Evolutionary conservation across 2,888 invertebrate genomes (phyloP).

Genomic region (Xestobium rufovillosum): DNA sequence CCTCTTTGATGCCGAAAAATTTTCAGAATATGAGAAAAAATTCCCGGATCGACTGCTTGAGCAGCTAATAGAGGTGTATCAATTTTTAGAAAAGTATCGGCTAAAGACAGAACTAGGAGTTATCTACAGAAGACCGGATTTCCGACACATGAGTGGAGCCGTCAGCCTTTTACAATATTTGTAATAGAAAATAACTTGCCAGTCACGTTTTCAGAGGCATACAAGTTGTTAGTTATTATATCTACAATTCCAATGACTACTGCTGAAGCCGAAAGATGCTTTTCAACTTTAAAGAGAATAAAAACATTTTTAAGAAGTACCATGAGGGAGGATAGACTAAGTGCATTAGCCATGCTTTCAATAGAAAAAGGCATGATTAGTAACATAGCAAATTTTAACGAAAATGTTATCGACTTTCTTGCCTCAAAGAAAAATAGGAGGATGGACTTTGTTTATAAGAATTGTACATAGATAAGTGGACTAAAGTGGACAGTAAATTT

Average conservation of each 20-base stretch:
- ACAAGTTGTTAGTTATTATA: conserved; percentile 26
- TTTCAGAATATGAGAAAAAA: conserved; percentile 17
- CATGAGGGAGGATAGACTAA: conserved; percentile 25
- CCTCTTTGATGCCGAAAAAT: conserved; percentile 24
- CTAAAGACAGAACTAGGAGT: conserved; percentile 25
- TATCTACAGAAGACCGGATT: conserved; percentile 21
- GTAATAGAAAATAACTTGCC: conserved; percentile 23
- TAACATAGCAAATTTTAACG: no score
- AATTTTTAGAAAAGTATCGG: conserved; percentile 22
- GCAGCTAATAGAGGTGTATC: conserved; percentile 18
- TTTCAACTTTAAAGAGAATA: conserved; percentile 25
- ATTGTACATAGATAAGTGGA: no score
- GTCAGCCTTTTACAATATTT: conserved; percentile 19
- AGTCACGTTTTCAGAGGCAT: conserved; percentile 23
- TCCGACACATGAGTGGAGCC: conserved; percentile 18
- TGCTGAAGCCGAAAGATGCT: conserved; percentile 25
- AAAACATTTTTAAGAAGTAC: conserved; percentile 27
- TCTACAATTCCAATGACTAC: conserved; percentile 28
- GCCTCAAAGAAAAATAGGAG: no score
- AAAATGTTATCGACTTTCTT: no score
- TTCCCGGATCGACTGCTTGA: conserved; percentile 22
- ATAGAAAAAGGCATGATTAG: no score
- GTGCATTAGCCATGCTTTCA: conserved; percentile 26
- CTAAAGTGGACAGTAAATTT: no score
- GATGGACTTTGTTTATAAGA: no score